Evolutionary conservation across 2,113 vertebrate genomes (phyloP).

Genomic region (Setophaga petechia): DNA sequence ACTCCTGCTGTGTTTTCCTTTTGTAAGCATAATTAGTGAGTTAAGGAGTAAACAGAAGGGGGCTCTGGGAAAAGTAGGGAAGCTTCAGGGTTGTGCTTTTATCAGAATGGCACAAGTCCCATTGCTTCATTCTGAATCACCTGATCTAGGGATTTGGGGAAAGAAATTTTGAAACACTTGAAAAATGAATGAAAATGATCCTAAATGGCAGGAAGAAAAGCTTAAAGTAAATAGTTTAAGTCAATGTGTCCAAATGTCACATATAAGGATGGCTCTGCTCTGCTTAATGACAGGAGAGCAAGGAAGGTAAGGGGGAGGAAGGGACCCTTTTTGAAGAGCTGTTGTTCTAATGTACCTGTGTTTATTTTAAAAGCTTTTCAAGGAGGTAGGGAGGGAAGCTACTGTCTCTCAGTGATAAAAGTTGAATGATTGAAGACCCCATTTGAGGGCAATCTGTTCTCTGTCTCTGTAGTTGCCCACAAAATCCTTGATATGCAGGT

Average conservation of each 20-base stretch:
- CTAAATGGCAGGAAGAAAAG: constrained; percentile 18
- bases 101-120: not conserved
- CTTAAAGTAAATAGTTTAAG: constrained; percentile 40
- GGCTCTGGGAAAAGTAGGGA: not conserved
- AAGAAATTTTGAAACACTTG: constrained; percentile 23
- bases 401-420: constrained; percentile 57
- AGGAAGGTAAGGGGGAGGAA: constrained; percentile 20
- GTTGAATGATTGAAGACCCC: constrained; percentile 49
- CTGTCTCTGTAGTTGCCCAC: constrained; percentile 22
- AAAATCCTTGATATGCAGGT: not conserved
- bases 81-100: not conserved
- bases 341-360: constrained; percentile 66
- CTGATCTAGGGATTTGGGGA: not conserved
- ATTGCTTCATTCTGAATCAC: not conserved
- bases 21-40: not conserved
- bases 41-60: not conserved
- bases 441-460: constrained; percentile 57
- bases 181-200: constrained; percentile 45
- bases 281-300: constrained; percentile 39
- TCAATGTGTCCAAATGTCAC: constrained; percentile 26
- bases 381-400: constrained; percentile 51
- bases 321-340: constrained; percentile 12
- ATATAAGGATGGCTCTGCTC: constrained; percentile 26
- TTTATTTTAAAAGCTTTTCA: constrained; percentile 71
- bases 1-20: not conserved